phyloP scores from a whole-genome alignment of 2,797 vertebrate genomes.

The Danio albolineatus region DNA sequence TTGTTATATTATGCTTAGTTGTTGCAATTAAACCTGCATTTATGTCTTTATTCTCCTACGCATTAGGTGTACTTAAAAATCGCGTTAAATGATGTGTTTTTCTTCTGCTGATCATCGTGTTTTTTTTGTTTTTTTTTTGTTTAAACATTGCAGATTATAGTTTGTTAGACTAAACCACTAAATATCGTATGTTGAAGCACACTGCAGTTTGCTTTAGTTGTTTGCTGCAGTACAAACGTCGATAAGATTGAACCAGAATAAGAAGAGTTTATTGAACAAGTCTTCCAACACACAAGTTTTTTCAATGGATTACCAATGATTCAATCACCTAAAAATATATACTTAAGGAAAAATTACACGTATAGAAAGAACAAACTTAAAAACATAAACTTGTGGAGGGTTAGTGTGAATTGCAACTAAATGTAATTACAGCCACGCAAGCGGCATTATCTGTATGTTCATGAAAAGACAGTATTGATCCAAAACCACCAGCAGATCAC shows the following conservation, averaged over 20 bases:
- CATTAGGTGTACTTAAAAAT: not conserved
- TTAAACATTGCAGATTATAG: not conserved
- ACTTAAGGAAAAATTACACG: not conserved
- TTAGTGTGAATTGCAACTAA: not conserved
- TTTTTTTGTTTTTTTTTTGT: too few species aligned
- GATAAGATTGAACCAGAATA: not conserved
- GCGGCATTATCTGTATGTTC: not conserved
- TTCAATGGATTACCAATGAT: not conserved
- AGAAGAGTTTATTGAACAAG: conserved; percentile 16
- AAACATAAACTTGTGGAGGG: not conserved
- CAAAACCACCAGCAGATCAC: conserved; percentile 1
- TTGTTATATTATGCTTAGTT: not conserved
- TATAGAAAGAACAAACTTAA: not conserved
- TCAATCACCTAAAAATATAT: not conserved
- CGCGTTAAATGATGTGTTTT: not conserved
- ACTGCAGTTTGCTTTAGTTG: conserved; percentile 14
- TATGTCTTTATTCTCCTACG: not conserved
- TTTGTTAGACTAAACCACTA: not conserved
- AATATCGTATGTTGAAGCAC: not conserved
- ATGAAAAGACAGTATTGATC: not conserved
- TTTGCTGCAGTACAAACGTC: conserved; percentile 23
- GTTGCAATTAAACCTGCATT: not conserved
- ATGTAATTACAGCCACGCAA: not conserved
- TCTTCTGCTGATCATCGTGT: not conserved
- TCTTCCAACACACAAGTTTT: not conserved